phyloP scores from a whole-genome alignment of 2,797 vertebrate genomes.

The Pangasius macronema region DNA sequence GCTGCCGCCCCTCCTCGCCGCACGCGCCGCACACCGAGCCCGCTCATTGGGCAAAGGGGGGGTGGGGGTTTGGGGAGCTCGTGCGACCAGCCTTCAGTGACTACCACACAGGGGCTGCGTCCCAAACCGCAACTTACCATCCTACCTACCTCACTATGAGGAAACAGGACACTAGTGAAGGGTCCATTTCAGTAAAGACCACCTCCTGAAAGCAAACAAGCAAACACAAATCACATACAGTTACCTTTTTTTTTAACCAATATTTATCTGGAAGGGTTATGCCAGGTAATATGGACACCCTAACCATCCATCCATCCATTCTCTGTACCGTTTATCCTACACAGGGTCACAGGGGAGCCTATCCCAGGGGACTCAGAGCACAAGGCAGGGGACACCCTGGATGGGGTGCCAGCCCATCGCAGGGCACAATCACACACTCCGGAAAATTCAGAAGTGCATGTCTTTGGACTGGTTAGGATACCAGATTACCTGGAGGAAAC shows the following conservation, averaged over 20 bases:
- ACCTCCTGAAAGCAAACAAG: background rate
- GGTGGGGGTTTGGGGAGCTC: background rate
- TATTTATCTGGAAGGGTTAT: background rate
- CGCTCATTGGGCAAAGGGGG: background rate
- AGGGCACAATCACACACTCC: too few species aligned
- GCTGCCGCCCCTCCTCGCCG: background rate
- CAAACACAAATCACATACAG: background rate
- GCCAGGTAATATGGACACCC: background rate
- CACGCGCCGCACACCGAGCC: background rate
- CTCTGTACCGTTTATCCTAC: too few species aligned
- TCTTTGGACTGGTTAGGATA: too few species aligned
- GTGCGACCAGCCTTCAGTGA: background rate
- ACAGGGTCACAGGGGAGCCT: too few species aligned
- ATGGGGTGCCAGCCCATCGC: too few species aligned
- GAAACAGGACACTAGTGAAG: background rate
- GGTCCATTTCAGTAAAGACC: background rate
- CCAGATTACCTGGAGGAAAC: too few species aligned
- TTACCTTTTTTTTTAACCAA: background rate
- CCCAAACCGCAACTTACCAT: background rate
- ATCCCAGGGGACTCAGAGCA: too few species aligned
- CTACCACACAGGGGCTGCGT: background rate
- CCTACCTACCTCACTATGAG: background rate
- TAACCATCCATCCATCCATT: too few species aligned
- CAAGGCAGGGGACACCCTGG: too few species aligned
- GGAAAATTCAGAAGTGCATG: too few species aligned